These are phyloP conservation scores for Aspidapion aeneum DNA, from an alignment of 2,888 invertebrate species.

Conservation along the genomic window DNA sequence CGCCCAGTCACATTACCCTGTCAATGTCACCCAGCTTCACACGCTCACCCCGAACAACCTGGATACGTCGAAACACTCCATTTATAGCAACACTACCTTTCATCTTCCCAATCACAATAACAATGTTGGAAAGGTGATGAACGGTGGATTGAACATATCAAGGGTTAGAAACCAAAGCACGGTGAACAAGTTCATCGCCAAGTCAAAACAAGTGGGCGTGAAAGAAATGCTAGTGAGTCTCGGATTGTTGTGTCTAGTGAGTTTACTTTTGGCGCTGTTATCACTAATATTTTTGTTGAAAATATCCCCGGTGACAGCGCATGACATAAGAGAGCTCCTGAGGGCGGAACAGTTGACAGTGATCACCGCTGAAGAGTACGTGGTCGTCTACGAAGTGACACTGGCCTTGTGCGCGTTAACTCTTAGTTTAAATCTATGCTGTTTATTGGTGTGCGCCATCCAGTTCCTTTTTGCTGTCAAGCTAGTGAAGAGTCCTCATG, in stretches of 20 bases:
- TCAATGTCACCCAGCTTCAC: constrained; percentile 68
- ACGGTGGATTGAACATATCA: constrained; percentile 59
- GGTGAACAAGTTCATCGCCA: constrained; percentile 45
- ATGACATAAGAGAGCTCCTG: constrained; percentile 54
- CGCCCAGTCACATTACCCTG: constrained; percentile 54
- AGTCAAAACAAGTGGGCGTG: constrained; percentile 57
- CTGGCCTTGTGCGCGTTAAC: constrained; percentile 86
- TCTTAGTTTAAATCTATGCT: constrained; percentile 84
- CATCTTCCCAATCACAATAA: constrained; percentile 29
- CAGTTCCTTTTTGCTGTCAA: constrained; percentile 93
- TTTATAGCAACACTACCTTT: constrained; percentile 53
- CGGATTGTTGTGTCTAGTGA: constrained; percentile 81
- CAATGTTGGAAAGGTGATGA: constrained; percentile 41
- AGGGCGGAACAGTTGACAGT: constrained; percentile 55
- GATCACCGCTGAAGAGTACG: constrained; percentile 74
- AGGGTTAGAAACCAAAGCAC: constrained; percentile 49
- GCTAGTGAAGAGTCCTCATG: constrained; percentile 81
- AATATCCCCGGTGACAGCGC: constrained; percentile 69
- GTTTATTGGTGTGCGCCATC: constrained; percentile 88
- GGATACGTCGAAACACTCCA: constrained; percentile 63
- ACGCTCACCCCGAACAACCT: constrained; percentile 47
- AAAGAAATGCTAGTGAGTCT: constrained; percentile 82
- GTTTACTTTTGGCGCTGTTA: constrained; percentile 76
- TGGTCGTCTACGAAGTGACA: constrained; percentile 88
- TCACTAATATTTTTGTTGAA: constrained; percentile 82